phyloP scores from a whole-genome alignment of 64 coral and sea anemone species.

The Stichodactyla mertensii region DNA sequence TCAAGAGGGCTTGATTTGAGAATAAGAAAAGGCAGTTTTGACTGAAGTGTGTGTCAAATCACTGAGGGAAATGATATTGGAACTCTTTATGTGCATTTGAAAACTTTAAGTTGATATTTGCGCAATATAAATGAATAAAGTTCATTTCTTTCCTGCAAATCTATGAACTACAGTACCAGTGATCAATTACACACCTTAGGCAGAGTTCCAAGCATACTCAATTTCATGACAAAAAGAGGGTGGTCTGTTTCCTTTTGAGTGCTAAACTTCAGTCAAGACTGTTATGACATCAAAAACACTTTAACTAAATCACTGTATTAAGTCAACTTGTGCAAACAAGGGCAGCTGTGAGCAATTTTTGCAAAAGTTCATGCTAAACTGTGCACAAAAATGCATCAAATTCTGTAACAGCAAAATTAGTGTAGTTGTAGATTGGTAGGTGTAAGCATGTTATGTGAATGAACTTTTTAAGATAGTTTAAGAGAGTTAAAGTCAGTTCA shows the following conservation, averaged over 20 bases:
- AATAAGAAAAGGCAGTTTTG: not conserved
- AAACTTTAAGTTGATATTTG: too few species aligned
- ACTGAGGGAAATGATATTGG: not conserved
- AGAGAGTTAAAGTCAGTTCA: not conserved
- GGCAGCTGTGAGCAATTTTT: not conserved
- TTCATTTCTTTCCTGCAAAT: too few species aligned
- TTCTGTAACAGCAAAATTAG: not conserved
- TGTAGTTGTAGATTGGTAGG: constrained; percentile 7
- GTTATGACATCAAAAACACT: not conserved
- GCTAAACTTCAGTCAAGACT: not conserved
- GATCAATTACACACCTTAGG: too few species aligned
- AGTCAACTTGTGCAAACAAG: not conserved
- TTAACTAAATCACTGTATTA: not conserved
- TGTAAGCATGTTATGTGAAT: constrained; percentile 19
- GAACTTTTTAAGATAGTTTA: constrained; percentile 1
- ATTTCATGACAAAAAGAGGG: not conserved
- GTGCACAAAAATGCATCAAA: not conserved
- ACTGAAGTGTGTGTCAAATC: not conserved
- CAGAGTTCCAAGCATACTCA: too few species aligned
- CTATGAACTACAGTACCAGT: too few species aligned
- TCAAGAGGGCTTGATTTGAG: not conserved
- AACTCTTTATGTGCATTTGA: too few species aligned
- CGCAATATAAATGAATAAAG: too few species aligned
- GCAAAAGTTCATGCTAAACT: not conserved
- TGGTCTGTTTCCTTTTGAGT: too few species aligned